Conservation (phyloP, 2,888 invertebrate genomes). For the Abscondita cerata region DNA sequence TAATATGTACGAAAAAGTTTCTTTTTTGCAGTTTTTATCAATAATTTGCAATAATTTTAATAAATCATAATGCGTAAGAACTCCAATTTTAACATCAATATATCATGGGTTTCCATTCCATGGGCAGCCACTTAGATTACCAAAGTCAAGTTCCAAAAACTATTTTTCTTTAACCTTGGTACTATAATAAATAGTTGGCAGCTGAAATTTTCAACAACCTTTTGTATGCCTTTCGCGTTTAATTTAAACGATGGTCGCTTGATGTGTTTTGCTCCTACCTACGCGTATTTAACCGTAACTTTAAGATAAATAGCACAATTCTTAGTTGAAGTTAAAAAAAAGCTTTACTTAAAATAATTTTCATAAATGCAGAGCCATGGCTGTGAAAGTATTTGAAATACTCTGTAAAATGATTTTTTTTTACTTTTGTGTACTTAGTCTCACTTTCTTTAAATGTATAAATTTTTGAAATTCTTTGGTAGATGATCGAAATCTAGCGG, state of each 20-base stretch:
- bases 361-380: slow-evolving; percentile 6
- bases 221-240: not conserved
- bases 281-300: too few species aligned
- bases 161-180: not conserved
- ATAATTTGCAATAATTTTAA: slow-evolving; percentile 31
- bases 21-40: slow-evolving; percentile 29
- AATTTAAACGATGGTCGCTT: too few species aligned
- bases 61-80: slow-evolving; percentile 12
- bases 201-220: not conserved
- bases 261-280: too few species aligned
- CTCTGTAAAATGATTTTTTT: not conserved
- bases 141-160: slow-evolving; percentile 1
- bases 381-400: slow-evolving; percentile 6
- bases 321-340: too few species aligned
- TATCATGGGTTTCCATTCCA: slow-evolving; percentile 42
- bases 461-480: too few species aligned
- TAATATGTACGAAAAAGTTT: not conserved
- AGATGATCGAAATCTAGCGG: too few species aligned
- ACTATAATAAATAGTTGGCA: not conserved
- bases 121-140: slow-evolving; percentile 48
- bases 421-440: too few species aligned
- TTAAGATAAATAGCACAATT: too few species aligned
- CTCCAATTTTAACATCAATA: slow-evolving; percentile 19
- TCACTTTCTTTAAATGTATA: too few species aligned
- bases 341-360: too few species aligned